These are phyloP conservation scores for Urosaurus nigricauda DNA, from an alignment of 2,797 vertebrate genomes.

Conservation along the genomic window DNA sequence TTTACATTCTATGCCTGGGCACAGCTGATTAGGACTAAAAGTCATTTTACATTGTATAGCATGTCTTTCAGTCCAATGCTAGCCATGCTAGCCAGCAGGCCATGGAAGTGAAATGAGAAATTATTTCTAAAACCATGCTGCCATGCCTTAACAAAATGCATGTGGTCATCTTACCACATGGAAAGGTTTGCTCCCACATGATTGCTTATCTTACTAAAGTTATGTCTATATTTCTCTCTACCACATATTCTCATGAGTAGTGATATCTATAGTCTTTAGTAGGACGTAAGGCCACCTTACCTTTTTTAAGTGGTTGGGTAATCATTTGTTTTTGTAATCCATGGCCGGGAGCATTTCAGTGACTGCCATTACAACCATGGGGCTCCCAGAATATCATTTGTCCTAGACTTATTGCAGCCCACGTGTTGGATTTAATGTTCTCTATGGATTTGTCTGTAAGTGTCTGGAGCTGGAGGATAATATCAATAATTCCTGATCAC, in stretches of 20 bases:
- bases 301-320: not conserved
- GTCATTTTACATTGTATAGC: slow-evolving; percentile 71
- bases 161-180: not conserved
- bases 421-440: not conserved
- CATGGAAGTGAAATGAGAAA: slow-evolving; percentile 33
- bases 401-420: not conserved
- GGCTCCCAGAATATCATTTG: not conserved
- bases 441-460: not conserved
- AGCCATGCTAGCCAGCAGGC: slow-evolving; percentile 40
- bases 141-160: not conserved
- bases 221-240: not conserved
- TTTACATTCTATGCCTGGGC: slow-evolving; percentile 69
- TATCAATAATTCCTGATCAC: not conserved
- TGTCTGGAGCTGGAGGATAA: too few relatives aligned
- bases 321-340: not conserved
- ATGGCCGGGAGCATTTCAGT: too few relatives aligned
- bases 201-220: not conserved
- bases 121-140: slow-evolving; percentile 36
- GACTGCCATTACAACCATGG: too few relatives aligned
- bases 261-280: not conserved
- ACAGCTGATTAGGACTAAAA: slow-evolving; percentile 72
- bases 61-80: slow-evolving; percentile 64
- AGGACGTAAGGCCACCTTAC: not conserved
- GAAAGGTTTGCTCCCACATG: not conserved
- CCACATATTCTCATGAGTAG: not conserved